Base-by-base conservation (phyloP, 2,797 vertebrate species). In the Limnodromus scolopaceus region DNA sequence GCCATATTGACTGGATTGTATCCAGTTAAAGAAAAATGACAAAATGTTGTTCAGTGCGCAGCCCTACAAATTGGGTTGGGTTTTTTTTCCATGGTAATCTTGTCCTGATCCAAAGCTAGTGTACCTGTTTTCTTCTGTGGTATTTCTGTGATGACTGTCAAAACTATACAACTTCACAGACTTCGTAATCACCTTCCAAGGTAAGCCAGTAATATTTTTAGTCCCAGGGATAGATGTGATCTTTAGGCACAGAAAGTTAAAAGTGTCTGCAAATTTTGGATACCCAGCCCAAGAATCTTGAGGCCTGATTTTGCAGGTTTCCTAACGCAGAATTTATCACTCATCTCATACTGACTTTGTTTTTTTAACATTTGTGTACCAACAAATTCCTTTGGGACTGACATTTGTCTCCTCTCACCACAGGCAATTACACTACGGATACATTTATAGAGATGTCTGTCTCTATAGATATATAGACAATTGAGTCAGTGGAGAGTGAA, bases 61-160 rank as follows among this genome's bases (percentile, higher is more conserved):
- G 20, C 3, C 19, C 15, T 57, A 1, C 19, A 48, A 49, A 23
- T 13, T 41, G 19, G 0, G 4, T 12, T 5, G 46, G 20, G 46
- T 4, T 3, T 9, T 61, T 70, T 70, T 71, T 54, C 16, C 8
- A 13, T 60, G 11, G 14, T 34, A 14, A 4, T 70, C 46, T 34
- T 41, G 6, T 58, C 38, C 18, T 39, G 6, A 84, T 54, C n/a
- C 65, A 87, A 68, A 81, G 23, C 8, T 46, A 43, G 7, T 3
- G 20, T 19, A 71, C 2, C 0, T 51, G 25, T 61, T 65, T 77
- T 91, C 15, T 34, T 64, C 18, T 32, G 13, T 34, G 11, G 8
- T 41, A 15, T 54, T 53, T 30, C 45, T 39, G 6, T 80, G 54
- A 43, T 54, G 36, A 66, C 43, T 54, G 20, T 38, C 16, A 78